Evolutionary conservation across 2,113 vertebrate species (phyloP), one percentile per base, ranked within the genome.

Genomic region (Gopherus evgoodei): DNA sequence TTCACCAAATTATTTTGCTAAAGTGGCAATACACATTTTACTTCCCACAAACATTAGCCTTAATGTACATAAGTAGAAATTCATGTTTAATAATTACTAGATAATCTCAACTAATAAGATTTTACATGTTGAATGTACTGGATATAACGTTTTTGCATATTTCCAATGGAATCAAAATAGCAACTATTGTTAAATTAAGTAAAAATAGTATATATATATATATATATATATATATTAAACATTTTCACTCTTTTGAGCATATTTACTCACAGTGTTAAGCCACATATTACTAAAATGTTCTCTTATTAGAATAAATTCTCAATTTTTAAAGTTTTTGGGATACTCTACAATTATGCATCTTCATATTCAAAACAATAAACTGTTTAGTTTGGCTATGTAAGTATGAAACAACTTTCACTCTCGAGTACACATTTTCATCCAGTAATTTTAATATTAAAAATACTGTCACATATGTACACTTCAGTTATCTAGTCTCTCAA

Each of bases 171-270:
- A 88, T 87, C 57, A 88, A 96, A 94, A 89, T 84, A 95, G 84
- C 96, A 97, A 82, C n/a, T 95, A 91, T 80, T 96, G 95, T 84
- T 90, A 89, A 91, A 81, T 87, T 93, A 97, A 95, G 96, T 93
- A 89, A 95, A 97, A n/a, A 90, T 93, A 96, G 47, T 17, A n/a
- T 92, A 93, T 95, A 81, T 42, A 42, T 52, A n/a, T 92, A 93
- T 95, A 81, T 42, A 42, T 52, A 93, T 95, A 81, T 42, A 42
- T 52, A 81, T 52, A 31, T 95, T 97, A 93, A 95, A 96, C 80
- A 94, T 91, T 52, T 94, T 95, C 86, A 86, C 92, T 84, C 54
- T 29, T 86, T 84, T 21, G 59, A 92, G 84, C 78, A 90, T 96
- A 95, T 93, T 90, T 88, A 86, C 72, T 97, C 38, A 10, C 59